Base-by-base conservation (phyloP, 2,888 invertebrate genomes). In the Zootermopsis nevadensis region DNA sequence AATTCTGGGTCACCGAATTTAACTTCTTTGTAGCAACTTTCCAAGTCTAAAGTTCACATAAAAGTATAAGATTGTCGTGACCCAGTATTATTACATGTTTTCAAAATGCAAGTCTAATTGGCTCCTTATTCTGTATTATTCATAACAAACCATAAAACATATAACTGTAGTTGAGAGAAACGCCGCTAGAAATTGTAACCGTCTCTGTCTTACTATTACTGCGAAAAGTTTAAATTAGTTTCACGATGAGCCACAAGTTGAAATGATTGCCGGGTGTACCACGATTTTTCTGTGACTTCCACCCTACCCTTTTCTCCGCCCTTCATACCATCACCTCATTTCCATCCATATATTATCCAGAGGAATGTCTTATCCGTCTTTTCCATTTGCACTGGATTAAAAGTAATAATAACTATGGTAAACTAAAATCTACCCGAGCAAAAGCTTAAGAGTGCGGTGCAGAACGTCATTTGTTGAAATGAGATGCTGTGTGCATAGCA, bases 171-270 rank as follows among this genome's bases (percentile, higher is more conserved):
- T 35, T 79, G 33, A 27, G 15, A 60, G 1, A 24, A 30, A n/a
- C 22, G 48, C 77, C 31, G 38, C 48, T 48, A 31, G 31, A 77
- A 77, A 48, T 31, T 66, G 6, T 12, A 38, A 33, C 60, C 66
- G 12, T 79, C 38, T 38, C 79, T 35, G 79, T 60, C 79, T 79
- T 79, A 66, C 66, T 38, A 35, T 79, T 79, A 79, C 79, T n/a
- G 66, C n/a, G 79, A 79, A 84, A 84, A 84, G 84, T 84, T 84
- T 84, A 84, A 84, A 84, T 84, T 84, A 84, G 82, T 84, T 84
- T 80, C 80, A 77, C 80, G 84, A 82, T 84, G 84, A 84, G 80
- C 84, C 81, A 53, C 74, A 82, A 82, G 81, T 72, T 33, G 82
- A 80, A 82, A 74, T 82, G 84, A 84, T 84, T 84, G 79, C 84